Base-by-base conservation (phyloP, 2,113 vertebrate species). In the Oxyruncus cristatus region DNA sequence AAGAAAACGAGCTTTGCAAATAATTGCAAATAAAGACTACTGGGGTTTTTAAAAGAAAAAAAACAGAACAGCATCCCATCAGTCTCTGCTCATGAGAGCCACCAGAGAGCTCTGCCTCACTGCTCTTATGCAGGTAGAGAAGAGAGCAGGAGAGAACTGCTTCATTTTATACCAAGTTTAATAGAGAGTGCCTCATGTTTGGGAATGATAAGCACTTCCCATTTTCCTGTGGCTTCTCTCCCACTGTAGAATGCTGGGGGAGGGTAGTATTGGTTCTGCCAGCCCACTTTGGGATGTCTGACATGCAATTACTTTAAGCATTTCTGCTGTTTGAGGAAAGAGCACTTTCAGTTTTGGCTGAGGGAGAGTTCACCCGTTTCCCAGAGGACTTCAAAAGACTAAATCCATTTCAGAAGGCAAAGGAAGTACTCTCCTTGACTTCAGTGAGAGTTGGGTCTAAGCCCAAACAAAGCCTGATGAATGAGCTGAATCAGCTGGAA, bases 101-200 rank as follows among this genome's bases (percentile, higher is more conserved):
- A 91, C 88, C 94, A 95, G 94, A 80, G 94, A 90, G 88, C 91
- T 95, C 95, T 95, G 68, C 86, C 68, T 95, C 80, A 71, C 89
- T 93, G 39, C 46, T 89, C 30, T 84, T 14, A 1, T 28, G 20
- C 80, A 89, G 63, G 49, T 35, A 91, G 50, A 70, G n/a, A 70
- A 53, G 33, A 53, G 5, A 77, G 42, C 78, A 89, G 53, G 59
- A 66, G 6, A 74, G 12, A 80, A 63, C 39, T 44, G 27, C 70
- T 92, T 91, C 35, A 44, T 63, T 93, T 94, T 55, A 22, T 20
- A 50, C 0, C 1, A 67, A 47, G 33, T 46, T 39, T 63, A 81
- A 71, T 35, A 77, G 30, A 61, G 63, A 23, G 30, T 55, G 39
- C 21, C 50, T 27, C 39, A 35, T 67, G 42, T 84, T 88, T 80